These are phyloP conservation scores for Serinus canaria DNA, from an alignment of 2,113 vertebrate species.

Conservation along the genomic window DNA sequence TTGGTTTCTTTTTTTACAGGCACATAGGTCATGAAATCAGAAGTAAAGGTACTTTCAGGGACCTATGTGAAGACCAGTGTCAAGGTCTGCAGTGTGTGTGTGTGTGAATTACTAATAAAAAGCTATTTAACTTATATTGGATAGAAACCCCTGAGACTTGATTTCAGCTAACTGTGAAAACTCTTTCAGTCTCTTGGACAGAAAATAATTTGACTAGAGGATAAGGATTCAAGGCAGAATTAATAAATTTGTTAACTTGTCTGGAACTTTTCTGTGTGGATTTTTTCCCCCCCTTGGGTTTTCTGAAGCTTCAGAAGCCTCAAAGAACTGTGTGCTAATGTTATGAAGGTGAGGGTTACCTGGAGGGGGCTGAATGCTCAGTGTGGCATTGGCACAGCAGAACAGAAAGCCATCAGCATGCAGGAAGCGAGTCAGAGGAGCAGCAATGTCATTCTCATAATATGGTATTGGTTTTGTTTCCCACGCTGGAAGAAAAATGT, in stretches of 20 bases:
- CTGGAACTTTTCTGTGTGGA: not conserved
- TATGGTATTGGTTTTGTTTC: not conserved
- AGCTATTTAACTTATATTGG: not conserved
- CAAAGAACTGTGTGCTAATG: not conserved
- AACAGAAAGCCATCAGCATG: rapidly evolving
- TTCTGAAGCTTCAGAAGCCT: not conserved
- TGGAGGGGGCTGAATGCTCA: not conserved
- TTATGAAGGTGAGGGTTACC: not conserved
- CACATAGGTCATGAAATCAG: not conserved
- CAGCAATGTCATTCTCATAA: not conserved
- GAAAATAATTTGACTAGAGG: not conserved
- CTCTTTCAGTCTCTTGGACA: not conserved
- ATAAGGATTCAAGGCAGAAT: not conserved
- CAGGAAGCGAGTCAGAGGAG: not conserved
- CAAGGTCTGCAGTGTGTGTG: not conserved
- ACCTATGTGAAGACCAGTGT: not conserved
- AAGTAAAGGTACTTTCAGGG: not conserved
- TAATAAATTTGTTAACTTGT: not conserved
- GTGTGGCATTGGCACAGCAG: not conserved
- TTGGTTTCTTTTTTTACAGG: not conserved
- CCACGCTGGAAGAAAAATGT: not conserved
- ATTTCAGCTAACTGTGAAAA: not conserved
- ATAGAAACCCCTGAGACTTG: not conserved
- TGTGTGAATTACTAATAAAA: not conserved
- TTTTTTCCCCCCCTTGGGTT: not conserved